These are phyloP conservation scores for Kryphioiulus occultus DNA, from an alignment of 2,888 invertebrate species.

Conservation along the genomic window DNA sequence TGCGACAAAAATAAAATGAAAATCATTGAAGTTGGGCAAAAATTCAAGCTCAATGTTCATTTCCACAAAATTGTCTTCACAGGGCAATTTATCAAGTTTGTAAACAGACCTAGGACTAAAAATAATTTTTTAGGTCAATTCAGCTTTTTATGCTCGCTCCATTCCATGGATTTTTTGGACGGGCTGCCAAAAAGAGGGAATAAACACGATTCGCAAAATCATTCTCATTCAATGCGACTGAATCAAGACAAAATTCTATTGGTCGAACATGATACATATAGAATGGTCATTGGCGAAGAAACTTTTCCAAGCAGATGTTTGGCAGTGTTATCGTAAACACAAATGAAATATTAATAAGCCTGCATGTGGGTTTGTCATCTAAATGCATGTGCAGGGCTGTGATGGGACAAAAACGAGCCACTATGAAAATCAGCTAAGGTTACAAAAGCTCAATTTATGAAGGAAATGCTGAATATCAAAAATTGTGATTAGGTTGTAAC, in stretches of 20 bases:
- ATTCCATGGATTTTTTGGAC: not conserved
- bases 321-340: not conserved
- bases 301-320: not conserved
- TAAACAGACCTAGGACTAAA: not conserved
- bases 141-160: not conserved
- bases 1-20: not conserved
- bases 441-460: not conserved
- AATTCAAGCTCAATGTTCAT: not conserved
- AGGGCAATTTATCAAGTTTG: not conserved
- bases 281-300: not conserved
- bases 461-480: too few relatives aligned
- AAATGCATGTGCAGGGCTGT: not conserved
- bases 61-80: not conserved
- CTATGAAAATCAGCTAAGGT: not conserved
- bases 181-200: not conserved
- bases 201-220: not conserved
- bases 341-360: not conserved
- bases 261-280: not conserved
- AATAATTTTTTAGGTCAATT: not conserved
- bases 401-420: not conserved
- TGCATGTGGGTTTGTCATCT: not conserved
- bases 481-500: too few relatives aligned
- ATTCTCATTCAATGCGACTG: not conserved
- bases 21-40: not conserved
- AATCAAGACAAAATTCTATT: not conserved